Evolutionary conservation across 2,888 invertebrate species (phyloP).

Genomic region (Apamea sordens): DNA sequence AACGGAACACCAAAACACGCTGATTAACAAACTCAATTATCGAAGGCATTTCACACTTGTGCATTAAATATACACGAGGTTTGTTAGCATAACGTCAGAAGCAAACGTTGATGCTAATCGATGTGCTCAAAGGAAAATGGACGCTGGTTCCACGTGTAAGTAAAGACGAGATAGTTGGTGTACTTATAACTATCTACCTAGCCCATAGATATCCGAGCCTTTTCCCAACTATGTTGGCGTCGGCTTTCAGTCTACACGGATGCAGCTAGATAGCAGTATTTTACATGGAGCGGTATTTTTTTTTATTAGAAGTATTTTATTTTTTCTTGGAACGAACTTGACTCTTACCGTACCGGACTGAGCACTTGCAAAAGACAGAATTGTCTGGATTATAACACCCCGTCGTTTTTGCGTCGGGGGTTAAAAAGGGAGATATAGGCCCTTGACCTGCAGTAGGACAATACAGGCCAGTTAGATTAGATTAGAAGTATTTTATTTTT

Average conservation of each 20-base stretch:
- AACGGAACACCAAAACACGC: constrained; percentile 34
- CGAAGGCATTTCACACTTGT: constrained; percentile 46
- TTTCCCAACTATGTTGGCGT: neutral
- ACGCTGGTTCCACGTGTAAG: constrained; percentile 24
- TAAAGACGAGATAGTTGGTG: neutral
- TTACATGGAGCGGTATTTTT: neutral
- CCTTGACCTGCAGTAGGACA: no score
- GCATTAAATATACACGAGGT: constrained; percentile 22
- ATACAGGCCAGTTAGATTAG: no score
- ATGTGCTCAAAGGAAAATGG: constrained; percentile 18
- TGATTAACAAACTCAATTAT: constrained; percentile 46
- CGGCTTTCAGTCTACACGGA: neutral
- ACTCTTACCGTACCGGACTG: no score
- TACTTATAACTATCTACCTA: neutral
- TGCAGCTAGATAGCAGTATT: neutral
- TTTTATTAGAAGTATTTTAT: neutral
- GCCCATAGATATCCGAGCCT: no score
- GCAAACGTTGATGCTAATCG: constrained; percentile 25
- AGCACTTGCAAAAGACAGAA: no score
- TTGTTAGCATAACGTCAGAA: constrained; percentile 21
- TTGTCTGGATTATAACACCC: no score
- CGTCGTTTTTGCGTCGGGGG: no score
- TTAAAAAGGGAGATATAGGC: no score
- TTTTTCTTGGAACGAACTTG: neutral
- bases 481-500: neutral